Evolutionary conservation across 2,888 invertebrate genomes (phyloP), one percentile per base, ranked within the genome.

Genomic region (Habrosyne pyritoides): DNA sequence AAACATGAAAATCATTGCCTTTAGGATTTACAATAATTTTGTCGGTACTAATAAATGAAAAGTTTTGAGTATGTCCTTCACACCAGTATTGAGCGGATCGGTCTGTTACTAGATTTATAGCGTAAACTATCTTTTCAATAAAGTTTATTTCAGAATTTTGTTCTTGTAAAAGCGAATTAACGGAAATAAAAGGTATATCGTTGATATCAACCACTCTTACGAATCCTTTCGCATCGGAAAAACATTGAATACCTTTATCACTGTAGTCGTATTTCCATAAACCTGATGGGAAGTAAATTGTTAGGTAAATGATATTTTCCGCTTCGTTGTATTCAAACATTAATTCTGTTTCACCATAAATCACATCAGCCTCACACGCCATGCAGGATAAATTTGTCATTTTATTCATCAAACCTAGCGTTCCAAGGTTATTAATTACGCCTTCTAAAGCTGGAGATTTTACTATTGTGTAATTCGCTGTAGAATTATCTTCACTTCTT

Each of bases 11-110:
- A 67, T 84, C 71, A 46, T 83, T 77, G 3, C 84, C 83, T 65
- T 75, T 82, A 21, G 90, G 87, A 57, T 89, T 90, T 0, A 94
- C 94, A 22, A 94, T 77, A 26, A 95, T 79, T 74, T 81, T 93
- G 10, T 91, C 78, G 0, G 94, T 93, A 55, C 77, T 68, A 18
- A 94, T 75, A 21, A 93, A 71, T n/a, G 89, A 79, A 67, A 94
- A 93, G 59, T 93, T 84, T 55, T 83, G 84, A 4, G 93, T 88
- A 65, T 94, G 93, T 0, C 93, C 94, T 79, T 94, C 94, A 73
- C 95, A 95, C 94, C 95, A 95, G 74, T 95, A 95, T 63, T 94
- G 89, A 0, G 94, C 94, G 0, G 94, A 91, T 57, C 91, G 87
- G 47, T 93, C 85, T 2, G 85, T 89, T 47, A 93, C 83, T 1